These are phyloP conservation scores for Equus przewalskii DNA, from an alignment of 2,113 vertebrate species.

Conservation along the genomic window DNA sequence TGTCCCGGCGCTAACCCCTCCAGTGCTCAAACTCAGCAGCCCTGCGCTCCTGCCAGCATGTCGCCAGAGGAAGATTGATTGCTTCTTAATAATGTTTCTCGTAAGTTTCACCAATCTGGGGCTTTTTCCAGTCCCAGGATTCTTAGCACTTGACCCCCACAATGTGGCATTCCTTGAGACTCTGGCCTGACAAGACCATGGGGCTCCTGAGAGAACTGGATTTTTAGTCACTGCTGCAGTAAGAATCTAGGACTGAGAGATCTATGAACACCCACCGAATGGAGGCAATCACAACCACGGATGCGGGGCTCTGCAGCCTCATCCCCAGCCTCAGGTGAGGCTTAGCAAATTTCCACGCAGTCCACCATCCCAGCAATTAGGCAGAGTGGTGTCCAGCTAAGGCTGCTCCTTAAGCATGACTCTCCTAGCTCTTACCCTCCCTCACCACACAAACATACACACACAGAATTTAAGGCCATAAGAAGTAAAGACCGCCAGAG, in stretches of 20 bases:
- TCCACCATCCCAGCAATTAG: neutral
- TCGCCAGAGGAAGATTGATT: slow-evolving; percentile 74
- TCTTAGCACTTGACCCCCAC: slow-evolving; percentile 52
- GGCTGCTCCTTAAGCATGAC: neutral
- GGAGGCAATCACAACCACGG: neutral
- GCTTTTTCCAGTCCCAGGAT: slow-evolving; percentile 58
- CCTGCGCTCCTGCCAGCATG: slow-evolving; percentile 57
- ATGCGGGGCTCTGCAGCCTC: neutral
- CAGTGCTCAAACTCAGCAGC: neutral
- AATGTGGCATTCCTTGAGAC: slow-evolving; percentile 40
- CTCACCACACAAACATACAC: neutral
- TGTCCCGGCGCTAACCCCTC: slow-evolving; percentile 59
- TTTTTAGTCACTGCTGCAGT: neutral
- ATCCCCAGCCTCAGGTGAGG: neutral
- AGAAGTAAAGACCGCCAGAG: neutral
- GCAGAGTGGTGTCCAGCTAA: neutral
- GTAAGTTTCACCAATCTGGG: slow-evolving; percentile 66
- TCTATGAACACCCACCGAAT: neutral
- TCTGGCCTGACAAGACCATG: neutral
- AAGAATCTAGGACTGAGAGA: neutral
- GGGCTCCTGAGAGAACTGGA: neutral
- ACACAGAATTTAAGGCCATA: neutral
- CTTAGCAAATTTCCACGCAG: neutral
- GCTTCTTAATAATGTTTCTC: slow-evolving; percentile 77
- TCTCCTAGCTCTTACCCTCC: neutral